Evolutionary conservation across 2,888 invertebrate genomes (phyloP), one percentile per base, ranked within the genome.

Genomic region (Pherbina coryleti): DNA sequence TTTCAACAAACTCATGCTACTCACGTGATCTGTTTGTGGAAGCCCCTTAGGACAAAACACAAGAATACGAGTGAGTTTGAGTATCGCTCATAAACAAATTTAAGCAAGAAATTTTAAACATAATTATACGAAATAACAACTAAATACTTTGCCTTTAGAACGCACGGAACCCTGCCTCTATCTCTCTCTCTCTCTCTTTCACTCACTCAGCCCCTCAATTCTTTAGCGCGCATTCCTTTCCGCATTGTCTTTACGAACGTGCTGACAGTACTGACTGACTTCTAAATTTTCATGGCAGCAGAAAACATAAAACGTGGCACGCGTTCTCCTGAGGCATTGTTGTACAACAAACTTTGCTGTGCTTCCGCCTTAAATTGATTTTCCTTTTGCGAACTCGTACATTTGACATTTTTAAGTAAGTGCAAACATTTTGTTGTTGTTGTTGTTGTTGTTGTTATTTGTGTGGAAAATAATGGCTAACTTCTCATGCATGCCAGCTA

Each of bases 41-140:
- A 57, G 22, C 7, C 28, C 57, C 55, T 3, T 19, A 55, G 55
- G 55, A 55, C 19, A 55, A 22, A 55, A n/a, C 19, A 55, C 55
- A n/a, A 9, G 55, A 55, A 22, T 28, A 28, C 19, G 49, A 31
- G 34, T 34, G 55, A 55, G 8, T 28, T 14, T 8, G 49, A 31
- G 34, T 34, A 34, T 34, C n/a, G 28, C 17, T 64, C 64, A 34
- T 69, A 69, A 51, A 55, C 37, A 37, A n/a, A 57, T 72, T 57
- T 57, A 57, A 57, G 14, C 72, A 31, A 34, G 31, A 72, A 72
- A 31, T 72, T 72, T 72, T 67, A 22, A 72, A 72, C 57, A 19
- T 57, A 72, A 72, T 72, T 31, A 57, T 37, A 55, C 57, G 57
- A 34, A 72, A 72, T 72, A 72, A 22, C 72, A 57, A 57, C 72